Percentiles rank a stretch among this genome's conserved stretches.
Evolutionary conservation across 2,797 vertebrate genomes (phyloP).

Genomic region (Pterois miles): DNA sequence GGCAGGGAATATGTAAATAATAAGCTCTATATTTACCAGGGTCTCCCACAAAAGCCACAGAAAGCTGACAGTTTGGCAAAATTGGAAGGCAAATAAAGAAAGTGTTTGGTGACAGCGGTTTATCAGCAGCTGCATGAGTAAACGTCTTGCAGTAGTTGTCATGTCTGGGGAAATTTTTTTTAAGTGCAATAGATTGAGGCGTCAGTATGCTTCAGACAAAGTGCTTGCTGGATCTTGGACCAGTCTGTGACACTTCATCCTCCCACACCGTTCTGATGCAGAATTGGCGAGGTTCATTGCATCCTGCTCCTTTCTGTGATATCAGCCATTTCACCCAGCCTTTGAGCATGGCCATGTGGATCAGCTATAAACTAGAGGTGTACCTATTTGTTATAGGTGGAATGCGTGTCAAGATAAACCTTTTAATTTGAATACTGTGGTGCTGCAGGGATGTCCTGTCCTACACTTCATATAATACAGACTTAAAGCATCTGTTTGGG

Average conservation of each 20-base stretch:
- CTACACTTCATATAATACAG: too few species aligned
- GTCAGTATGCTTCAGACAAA: not conserved
- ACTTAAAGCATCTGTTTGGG: too few species aligned
- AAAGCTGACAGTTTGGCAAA: conserved; percentile 34
- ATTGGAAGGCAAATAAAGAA: conserved; percentile 38
- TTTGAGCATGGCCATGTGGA: not conserved
- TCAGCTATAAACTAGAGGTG: not conserved
- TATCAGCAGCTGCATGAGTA: conserved; percentile 26
- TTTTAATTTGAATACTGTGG: too few species aligned
- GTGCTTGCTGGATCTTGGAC: not conserved
- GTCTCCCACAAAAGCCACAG: conserved; percentile 36
- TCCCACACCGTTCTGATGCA: not conserved
- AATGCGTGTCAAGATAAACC: too few species aligned
- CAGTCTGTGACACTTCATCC: not conserved
- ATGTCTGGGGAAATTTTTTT: conserved; percentile 15
- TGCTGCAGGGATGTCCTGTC: too few species aligned
- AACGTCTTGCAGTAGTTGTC: conserved; percentile 26
- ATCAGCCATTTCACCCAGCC: not conserved
- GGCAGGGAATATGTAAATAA: conserved; percentile 52
- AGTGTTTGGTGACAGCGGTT: conserved; percentile 14
- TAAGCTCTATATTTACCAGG: conserved; percentile 35
- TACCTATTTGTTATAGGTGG: too few species aligned
- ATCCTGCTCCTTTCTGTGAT: not conserved
- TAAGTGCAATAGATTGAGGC: not conserved
- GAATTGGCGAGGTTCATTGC: not conserved